Base-by-base conservation (phyloP, 2,113 vertebrate genomes). In the Gopherus evgoodei region DNA sequence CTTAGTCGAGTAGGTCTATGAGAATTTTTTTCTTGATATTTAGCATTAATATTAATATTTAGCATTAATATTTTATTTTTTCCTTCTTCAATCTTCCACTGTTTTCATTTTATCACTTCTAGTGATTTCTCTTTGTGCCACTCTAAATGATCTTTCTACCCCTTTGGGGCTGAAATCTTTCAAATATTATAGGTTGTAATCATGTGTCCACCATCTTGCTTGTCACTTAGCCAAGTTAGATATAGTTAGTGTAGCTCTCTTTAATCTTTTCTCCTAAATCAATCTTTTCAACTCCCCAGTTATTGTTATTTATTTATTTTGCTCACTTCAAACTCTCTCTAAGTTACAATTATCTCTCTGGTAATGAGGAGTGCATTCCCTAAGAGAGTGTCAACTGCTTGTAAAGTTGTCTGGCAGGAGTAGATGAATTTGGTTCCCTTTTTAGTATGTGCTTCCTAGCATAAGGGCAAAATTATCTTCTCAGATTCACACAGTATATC, bases 201-300 rank as follows among this genome's bases (percentile, higher is more conserved):
- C 42, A 47, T 27, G 11, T 47, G 12, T 16, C 42, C 42, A 78
- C 11, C 75, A 78, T 27, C 24, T 47, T 87, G 89, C 78, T 52
- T 59, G 13, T 78, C 90, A 83, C 38, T 81, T 57, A 75, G 35
- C 38, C 86, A 53, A 47, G 78, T 79, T 88, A 49, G 22, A 50
- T 90, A 62, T 3, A 90, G 44, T 16, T 79, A 38, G 17, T 80
- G 24, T 17, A 59, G 31, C 42, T 94, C 90, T 24, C 53, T 96
- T 94, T 75, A 83, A 94, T 83, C 24, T 89, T 52, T 86, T 19
- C 65, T 95, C 75, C 65, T 27, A 94, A 86, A 92, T 75, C 87
- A 35, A 84, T 57, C 75, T 62, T 49, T 92, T 88, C 1, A 7
- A 25, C 56, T 78, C 90, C 62, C 56, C 49, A 57, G 27, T 76